Conservation (phyloP, 2,888 invertebrate species). For the Cerceris rybyensis region DNA sequence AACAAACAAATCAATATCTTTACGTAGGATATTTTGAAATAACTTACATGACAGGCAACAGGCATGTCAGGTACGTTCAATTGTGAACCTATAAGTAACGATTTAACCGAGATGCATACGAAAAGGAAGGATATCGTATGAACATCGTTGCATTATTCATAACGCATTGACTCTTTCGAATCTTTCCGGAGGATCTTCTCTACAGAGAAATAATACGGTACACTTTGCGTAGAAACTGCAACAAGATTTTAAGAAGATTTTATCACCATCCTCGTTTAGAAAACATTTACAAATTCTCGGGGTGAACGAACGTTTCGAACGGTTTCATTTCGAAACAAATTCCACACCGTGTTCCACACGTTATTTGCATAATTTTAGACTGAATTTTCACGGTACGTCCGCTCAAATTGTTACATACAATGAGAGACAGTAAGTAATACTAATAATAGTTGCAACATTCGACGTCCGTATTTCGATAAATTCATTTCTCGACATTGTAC, state of each 20-base stretch:
- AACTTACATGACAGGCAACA: no score
- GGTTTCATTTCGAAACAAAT: no score
- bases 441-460: no score
- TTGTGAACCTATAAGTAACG: conserved; percentile 41
- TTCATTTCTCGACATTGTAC: no score
- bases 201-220: conserved; percentile 39
- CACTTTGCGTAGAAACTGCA: conserved; percentile 30
- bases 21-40: no score
- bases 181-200: conserved; percentile 33
- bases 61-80: conserved; percentile 17
- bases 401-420: no score
- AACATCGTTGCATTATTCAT: conserved; percentile 49
- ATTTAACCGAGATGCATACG: conserved; percentile 17
- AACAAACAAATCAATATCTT: no score
- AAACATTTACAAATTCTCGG: neutral
- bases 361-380: no score
- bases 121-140: conserved; percentile 21
- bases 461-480: no score
- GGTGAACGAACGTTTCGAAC: neutral
- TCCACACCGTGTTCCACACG: no score
- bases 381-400: no score
- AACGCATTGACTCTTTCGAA: conserved; percentile 39
- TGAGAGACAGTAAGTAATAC: no score
- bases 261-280: conserved; percentile 15
- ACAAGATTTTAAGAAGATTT: conserved; percentile 45